A percentile compares a stretch with the other conserved stretches of the same genome.
phyloP scores from a whole-genome alignment of 2,888 invertebrate species.

The Gisinianus flammeolus region DNA sequence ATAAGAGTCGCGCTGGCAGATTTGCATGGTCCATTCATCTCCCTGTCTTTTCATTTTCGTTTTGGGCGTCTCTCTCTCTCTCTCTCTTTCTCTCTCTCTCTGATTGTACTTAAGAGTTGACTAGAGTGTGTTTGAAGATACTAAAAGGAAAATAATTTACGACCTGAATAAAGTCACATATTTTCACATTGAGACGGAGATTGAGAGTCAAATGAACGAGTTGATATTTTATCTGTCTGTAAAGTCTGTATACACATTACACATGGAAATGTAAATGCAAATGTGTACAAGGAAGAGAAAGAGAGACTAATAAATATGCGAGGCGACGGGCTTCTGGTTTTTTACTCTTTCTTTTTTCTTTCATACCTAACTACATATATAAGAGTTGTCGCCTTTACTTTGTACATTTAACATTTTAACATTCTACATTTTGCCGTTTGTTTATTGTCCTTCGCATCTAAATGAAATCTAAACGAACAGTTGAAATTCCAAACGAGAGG shows the following conservation, averaged over 20 bases:
- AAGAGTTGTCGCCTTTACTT: constrained; percentile 18
- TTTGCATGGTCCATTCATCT: too few relatives aligned
- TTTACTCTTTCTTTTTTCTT: constrained; percentile 29
- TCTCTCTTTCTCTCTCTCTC: background rate
- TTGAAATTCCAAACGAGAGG: constrained; percentile 32
- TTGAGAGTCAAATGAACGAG: constrained; percentile 25
- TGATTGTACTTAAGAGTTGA: too few relatives aligned
- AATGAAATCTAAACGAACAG: constrained; percentile 36
- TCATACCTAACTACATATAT: constrained; percentile 30
- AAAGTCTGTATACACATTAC: background rate
- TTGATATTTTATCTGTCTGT: background rate
- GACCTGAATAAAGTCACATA: constrained; percentile 28
- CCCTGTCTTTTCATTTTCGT: too few relatives aligned
- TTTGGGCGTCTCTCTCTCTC: background rate
- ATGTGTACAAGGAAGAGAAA: background rate
- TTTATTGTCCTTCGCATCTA: constrained; percentile 35
- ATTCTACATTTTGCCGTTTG: too few relatives aligned
- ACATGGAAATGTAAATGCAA: constrained; percentile 2
- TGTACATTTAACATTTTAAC: too few relatives aligned
- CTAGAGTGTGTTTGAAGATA: background rate
- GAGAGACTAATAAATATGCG: constrained; percentile 32
- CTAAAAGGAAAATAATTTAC: constrained; percentile 27
- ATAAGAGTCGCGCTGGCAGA: too few relatives aligned
- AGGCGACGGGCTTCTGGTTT: constrained; percentile 35
- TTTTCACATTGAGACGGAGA: background rate